Base-by-base conservation (phyloP, 1,140 invertebrate genomes). In the Drosophila kanapiae region DNA sequence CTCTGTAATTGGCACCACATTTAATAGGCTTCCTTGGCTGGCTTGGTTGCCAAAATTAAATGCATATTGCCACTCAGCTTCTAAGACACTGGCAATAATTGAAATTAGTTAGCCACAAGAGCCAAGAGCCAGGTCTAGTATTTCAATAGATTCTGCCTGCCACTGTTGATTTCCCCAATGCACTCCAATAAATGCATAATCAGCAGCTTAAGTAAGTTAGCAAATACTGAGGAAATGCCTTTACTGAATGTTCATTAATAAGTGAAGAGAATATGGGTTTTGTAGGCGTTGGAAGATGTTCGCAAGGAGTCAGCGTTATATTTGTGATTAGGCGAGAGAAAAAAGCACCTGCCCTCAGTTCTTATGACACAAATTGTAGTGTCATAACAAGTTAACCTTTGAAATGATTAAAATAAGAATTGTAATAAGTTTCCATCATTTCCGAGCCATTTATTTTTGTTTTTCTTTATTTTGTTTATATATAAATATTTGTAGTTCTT, bases 111-210 rank as follows among this genome's bases (percentile, higher is more conserved):
- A 70, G 64, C 82, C 78, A 33, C 78, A 78, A 82, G 57, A 64
- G 63, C 75, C 72, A 74, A 63, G 14, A 14, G 29, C 16, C 31
- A 48, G 47, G 49, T 23, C 61, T 53, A 69, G 54, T 67, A 72
- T 69, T 42, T 71, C 42, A 27, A 58, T 47, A 38, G 48, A 78
- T 49, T 69, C 29, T 53, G 47, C 42, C 42, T 9, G 45, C 61
- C 51, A 51, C 71, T 69, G 53, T 70, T 43, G 62, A 60, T 82
- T 77, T 70, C 79, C 49, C 29, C 61, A 58, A 60, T 83, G 67
- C 77, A 88, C 65, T 83, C 56, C 60, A 77, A 88, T 72, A 67
- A 86, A 77, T 88, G 64, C 80, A 77, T 83, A 88, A 83, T 83
- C 71, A 70, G 62, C 27, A 40, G 14, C 9, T 13, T 16, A 27